Evolutionary conservation across 2,113 vertebrate species (phyloP), one percentile per base, ranked within the genome.

Genomic region (Podarcis muralis): DNA sequence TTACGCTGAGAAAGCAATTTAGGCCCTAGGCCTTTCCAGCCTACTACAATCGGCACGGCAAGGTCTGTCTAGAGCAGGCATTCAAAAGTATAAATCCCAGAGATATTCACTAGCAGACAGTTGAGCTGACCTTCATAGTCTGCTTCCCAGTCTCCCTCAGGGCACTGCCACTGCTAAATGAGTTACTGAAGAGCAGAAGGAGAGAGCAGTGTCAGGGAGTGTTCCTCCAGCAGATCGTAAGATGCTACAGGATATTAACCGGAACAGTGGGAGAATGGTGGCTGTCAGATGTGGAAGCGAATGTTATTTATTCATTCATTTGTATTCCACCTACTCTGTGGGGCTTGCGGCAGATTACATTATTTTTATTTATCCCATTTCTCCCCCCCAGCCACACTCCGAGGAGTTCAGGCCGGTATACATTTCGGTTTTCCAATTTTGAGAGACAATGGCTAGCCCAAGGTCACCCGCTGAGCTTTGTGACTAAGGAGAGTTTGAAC

Each of bases 81-180:
- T 80, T 87, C 78, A 80, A 80, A 87, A 57, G 85, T 69, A 80
- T 15, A 27, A 69, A 81, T 87, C 43, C 66, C 40, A 71, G 77
- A 57, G 66, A 87, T 80, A 71, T 87, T 57, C 43, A 80, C 6
- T 57, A 71, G 69, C n/a, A 80, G 77, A 81, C 76, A 87, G 85
- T 37, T 57, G 48, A 69, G 22, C 3, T 87, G 85, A 87, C 77
- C 65, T 69, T 80, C 78, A 57, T 16, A 35, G 65, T 11, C 76
- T 69, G 40, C 76, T 48, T 80, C 65, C 76, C 65, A 69, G n/a
- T 37, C 65, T 80, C 77, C 85, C 85, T 35, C 43, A 71, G 85
- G 43, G 65, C 22, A 71, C 43, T 71, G n/a, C 43, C 32, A n/a
- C 23, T 48, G 40, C 40, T 5, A 12, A 81, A 80, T 81, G 43